A percentile compares a stretch with the other conserved stretches of the same genome.
Evolutionary conservation across 2,113 vertebrate genomes (phyloP).

Genomic region (Perca flavescens): DNA sequence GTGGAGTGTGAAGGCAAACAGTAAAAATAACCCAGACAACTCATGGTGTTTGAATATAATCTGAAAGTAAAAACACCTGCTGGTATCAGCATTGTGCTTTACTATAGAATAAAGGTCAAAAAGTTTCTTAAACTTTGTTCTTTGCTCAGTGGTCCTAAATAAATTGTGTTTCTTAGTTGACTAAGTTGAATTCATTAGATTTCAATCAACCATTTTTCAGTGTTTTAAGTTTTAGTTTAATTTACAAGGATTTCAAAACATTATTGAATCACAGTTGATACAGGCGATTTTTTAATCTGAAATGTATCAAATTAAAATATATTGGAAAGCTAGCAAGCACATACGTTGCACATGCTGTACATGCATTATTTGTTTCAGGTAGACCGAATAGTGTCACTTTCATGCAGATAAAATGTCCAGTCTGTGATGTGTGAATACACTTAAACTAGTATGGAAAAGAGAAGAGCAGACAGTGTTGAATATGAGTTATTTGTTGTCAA

Average conservation of each 20-base stretch:
- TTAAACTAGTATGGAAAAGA: no score
- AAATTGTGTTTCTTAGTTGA: background rate
- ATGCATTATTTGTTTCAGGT: background rate
- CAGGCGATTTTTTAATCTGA: background rate
- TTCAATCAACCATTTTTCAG: background rate
- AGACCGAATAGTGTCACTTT: background rate
- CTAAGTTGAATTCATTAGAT: background rate
- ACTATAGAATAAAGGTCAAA: background rate
- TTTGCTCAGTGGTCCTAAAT: background rate
- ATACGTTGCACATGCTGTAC: background rate
- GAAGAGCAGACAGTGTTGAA: no score
- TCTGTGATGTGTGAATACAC: no score
- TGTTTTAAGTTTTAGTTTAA: no score
- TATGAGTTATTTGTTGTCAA: no score
- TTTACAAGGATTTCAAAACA: background rate
- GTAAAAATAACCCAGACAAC: background rate
- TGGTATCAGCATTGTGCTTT: background rate
- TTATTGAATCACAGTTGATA: background rate
- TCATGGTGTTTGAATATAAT: background rate
- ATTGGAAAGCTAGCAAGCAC: background rate
- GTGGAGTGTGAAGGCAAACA: constrained; percentile 16
- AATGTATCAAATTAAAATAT: background rate
- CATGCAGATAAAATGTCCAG: no score
- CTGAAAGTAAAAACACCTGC: constrained; percentile 4
- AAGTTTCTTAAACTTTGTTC: background rate